Evolutionary conservation across 2,888 invertebrate species (phyloP).

Genomic region (Nasonia oneida): DNA sequence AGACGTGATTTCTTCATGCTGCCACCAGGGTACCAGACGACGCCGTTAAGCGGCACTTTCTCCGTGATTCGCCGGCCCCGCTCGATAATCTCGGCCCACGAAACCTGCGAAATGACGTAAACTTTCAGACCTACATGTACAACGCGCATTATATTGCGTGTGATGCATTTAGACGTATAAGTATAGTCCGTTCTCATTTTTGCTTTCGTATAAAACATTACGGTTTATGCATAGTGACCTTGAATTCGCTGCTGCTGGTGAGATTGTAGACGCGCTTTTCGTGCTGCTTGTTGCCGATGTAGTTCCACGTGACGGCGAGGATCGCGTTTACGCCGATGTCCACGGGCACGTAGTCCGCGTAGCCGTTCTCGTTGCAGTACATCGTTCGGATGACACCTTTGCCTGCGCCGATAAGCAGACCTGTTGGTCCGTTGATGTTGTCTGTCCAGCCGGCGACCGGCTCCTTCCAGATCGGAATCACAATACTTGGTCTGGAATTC

Average conservation of each 20-base stretch:
- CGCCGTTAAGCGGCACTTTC: slow-evolving; percentile 92
- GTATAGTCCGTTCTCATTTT: background rate
- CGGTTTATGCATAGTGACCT: slow-evolving; percentile 77
- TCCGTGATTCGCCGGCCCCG: slow-evolving; percentile 89
- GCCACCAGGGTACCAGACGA: slow-evolving; percentile 93
- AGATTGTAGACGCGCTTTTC: slow-evolving; percentile 85
- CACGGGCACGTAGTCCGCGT: slow-evolving; percentile 90
- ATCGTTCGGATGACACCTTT: slow-evolving; percentile 94
- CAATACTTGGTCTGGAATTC: slow-evolving; percentile 79
- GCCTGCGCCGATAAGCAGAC: slow-evolving; percentile 89
- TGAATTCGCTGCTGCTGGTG: slow-evolving; percentile 90
- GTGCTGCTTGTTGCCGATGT: slow-evolving; percentile 80
- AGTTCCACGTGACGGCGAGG: slow-evolving; percentile 85
- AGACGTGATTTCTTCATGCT: slow-evolving; percentile 90
- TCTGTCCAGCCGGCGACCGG: slow-evolving; percentile 95
- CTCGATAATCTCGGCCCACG: slow-evolving; percentile 94
- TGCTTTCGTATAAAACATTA: background rate
- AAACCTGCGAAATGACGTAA: slow-evolving; percentile 77
- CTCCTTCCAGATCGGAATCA: slow-evolving; percentile 92
- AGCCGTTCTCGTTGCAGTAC: slow-evolving; percentile 89
- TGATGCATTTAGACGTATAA: background rate
- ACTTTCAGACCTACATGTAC: background rate
- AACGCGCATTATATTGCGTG: background rate
- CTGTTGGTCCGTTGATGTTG: slow-evolving; percentile 95
- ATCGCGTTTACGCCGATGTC: slow-evolving; percentile 91